phyloP scores from a whole-genome alignment of 2,888 invertebrate genomes.

The Heliconius aoede region DNA sequence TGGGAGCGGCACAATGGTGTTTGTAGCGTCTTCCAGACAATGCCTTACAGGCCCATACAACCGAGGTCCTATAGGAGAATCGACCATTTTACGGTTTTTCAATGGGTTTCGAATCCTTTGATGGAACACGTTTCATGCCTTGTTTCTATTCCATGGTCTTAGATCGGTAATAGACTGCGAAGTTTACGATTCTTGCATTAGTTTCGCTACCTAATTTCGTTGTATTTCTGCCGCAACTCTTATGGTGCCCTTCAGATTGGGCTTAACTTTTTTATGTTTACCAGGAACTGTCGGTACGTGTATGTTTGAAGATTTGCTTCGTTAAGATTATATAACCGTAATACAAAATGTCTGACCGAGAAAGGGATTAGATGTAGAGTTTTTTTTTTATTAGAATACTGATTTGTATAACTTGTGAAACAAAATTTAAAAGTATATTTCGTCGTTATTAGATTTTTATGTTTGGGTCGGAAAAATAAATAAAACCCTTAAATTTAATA shows the following conservation, averaged over 20 bases:
- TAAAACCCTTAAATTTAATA: background rate
- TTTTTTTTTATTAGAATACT: background rate
- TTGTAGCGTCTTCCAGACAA: constrained; percentile 45
- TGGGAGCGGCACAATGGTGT: constrained; percentile 60
- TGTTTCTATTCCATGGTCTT: constrained; percentile 77
- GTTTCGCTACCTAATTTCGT: constrained; percentile 53
- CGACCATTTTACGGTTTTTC: constrained; percentile 71
- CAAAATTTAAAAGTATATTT: too few species aligned
- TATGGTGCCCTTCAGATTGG: constrained; percentile 30
- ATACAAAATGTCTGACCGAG: background rate
- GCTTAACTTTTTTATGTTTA: constrained; percentile 32
- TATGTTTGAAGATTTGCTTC: background rate
- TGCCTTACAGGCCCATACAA: constrained; percentile 51
- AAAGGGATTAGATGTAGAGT: background rate
- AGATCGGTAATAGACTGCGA: constrained; percentile 65
- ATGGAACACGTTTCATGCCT: constrained; percentile 55
- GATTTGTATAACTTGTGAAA: too few species aligned
- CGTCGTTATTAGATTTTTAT: background rate
- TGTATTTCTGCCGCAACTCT: constrained; percentile 44
- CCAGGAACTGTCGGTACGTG: background rate
- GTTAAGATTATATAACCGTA: constrained; percentile 5
- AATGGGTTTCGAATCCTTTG: constrained; percentile 66
- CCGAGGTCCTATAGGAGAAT: constrained; percentile 54
- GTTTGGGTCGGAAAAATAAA: background rate
- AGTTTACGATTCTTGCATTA: constrained; percentile 51